Evolutionary conservation across 2,888 invertebrate species (phyloP).

Genomic region (Drosophila tanythrix): DNA sequence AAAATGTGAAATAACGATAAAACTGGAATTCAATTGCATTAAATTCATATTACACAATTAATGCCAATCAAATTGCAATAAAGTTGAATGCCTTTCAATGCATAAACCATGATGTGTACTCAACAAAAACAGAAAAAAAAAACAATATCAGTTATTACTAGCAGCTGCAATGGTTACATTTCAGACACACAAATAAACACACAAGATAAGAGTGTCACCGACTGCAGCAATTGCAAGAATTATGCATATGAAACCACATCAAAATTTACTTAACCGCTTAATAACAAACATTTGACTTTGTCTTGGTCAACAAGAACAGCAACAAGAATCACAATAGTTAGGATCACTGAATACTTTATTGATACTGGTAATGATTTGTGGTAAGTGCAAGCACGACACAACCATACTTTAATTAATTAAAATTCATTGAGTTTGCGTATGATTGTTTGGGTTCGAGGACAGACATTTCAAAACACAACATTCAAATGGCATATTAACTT

Average conservation of each 20-base stretch:
- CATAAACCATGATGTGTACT: not conserved
- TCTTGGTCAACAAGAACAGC: slow-evolving; percentile 25
- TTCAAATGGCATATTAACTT: slow-evolving; percentile 79
- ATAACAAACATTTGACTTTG: slow-evolving; percentile 44
- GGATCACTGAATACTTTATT: slow-evolving; percentile 40
- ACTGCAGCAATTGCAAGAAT: slow-evolving; percentile 1
- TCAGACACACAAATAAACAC: not conserved
- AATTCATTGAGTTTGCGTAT: slow-evolving; percentile 63
- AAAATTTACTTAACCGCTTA: slow-evolving; percentile 27
- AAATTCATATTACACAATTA: slow-evolving; percentile 17
- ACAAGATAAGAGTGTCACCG: not conserved
- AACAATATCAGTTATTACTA: slow-evolving; percentile 22
- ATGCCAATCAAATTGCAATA: slow-evolving; percentile 23
- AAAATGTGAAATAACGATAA: not conserved
- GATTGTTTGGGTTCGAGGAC: not conserved
- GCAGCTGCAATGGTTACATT: slow-evolving; percentile 16
- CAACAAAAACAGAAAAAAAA: slow-evolving; percentile 15
- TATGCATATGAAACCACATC: slow-evolving; percentile 5
- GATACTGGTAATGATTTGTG: slow-evolving; percentile 45
- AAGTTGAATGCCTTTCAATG: slow-evolving; percentile 3
- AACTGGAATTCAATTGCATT: slow-evolving; percentile 8
- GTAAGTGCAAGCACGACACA: slow-evolving; percentile 28
- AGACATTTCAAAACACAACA: slow-evolving; percentile 53
- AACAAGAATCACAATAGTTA: slow-evolving; percentile 14
- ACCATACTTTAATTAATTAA: slow-evolving; percentile 75